Evolutionary conservation across 1,140 invertebrate genomes (phyloP), one percentile per base, ranked within the genome.

Genomic region (Archivesica marissinica): DNA sequence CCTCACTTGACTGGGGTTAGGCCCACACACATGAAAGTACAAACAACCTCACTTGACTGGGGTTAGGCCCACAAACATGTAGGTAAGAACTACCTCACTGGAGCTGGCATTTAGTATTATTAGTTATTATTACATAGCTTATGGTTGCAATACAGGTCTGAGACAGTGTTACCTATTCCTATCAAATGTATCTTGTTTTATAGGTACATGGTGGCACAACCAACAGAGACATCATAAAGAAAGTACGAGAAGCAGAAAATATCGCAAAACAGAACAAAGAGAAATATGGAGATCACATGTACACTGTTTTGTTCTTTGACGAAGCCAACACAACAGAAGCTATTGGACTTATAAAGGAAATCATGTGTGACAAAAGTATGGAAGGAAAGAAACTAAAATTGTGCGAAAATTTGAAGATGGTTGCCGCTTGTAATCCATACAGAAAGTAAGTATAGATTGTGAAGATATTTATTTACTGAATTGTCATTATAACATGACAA

Each of bases 141-240:
- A n/a, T n/a, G n/a, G n/a, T n/a, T n/a, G n/a, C n/a, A n/a, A n/a
- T n/a, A n/a, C n/a, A n/a, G n/a, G n/a, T n/a, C n/a, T n/a, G n/a
- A n/a, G n/a, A n/a, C n/a, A n/a, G n/a, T n/a, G n/a, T n/a, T n/a
- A n/a, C n/a, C n/a, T n/a, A n/a, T n/a, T n/a, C n/a, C n/a, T n/a
- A n/a, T n/a, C n/a, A n/a, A n/a, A n/a, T n/a, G n/a, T 13, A 33
- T 13, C 28, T 66, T 4, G 0, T 20, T 75, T 84, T 70, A 15
- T 33, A 93, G 91, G 88, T 93, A 0, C 92, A 93, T 86, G 92
- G 92, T 52, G 92, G 92, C 4, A 92, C 91, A 68, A 89, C 91
- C 28, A 56, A 75, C 20, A 47, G 78, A 61, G 88, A 92, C 41
- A 91, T 92, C 41, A 87, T 80, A 28, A 66, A 76, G n/a, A 91